Base-by-base conservation (phyloP, 2,113 vertebrate genomes). In the Ciconia maguari region DNA sequence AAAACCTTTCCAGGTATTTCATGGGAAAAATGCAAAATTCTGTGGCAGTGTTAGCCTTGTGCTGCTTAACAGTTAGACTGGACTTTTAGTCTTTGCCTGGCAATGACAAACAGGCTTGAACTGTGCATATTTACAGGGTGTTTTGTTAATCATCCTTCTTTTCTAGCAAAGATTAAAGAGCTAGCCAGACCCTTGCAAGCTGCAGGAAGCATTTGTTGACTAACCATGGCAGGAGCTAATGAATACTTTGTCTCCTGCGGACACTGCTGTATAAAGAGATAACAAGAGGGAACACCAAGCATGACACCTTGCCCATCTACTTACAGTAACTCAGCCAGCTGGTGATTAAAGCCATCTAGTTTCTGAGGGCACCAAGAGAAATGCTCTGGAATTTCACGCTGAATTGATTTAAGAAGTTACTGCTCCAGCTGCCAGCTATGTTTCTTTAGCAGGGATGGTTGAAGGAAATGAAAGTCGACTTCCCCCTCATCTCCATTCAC, bases 351-450 rank as follows among this genome's bases (percentile, higher is more conserved):
- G 54, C 82, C 44, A 27, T 88, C 66, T 42, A 72, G 27, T 94
- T 95, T 91, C 41, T 25, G 93, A 80, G 82, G 58, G 62, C 84
- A 91, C 30, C 57, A 57, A 64, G 44, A 69, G 49, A 85, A 93
- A 83, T 77, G 75, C 84, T 74, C 82, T 93, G 93, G 87, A 96
- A 96, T 90, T 91, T 97, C 93, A 93, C 0, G 2, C 78, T 62
- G 90, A 93, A 87, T 87, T 94, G 70, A 52, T 90, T 93, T 95
- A 72, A 84, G 89, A 85, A 82, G 78, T 93, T 94, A 65, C 66
- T 83, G 54, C 54, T 93, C 19, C 70, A 80, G 82, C 93, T 94
- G 90, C 80, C 92, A 96, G 36, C 54, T 72, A 18, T 29, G 81
- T 88, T 85, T 91, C 70, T 72, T 76, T 76, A 93, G 65, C 52